Evolutionary conservation across 2,888 invertebrate species (phyloP).

Genomic region (Malthinus flaveolus): DNA sequence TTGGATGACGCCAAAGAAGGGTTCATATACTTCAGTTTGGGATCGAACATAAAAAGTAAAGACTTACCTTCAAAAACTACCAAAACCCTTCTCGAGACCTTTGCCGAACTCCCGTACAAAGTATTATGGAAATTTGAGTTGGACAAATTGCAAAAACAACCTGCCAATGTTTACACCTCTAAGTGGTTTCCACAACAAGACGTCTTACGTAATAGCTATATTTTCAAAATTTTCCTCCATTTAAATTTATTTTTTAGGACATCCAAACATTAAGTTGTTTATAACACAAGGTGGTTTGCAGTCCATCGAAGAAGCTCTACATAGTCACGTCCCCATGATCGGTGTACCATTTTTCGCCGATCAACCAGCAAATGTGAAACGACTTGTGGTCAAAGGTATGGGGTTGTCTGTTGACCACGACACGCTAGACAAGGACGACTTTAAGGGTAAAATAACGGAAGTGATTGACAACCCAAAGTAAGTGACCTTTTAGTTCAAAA

Average conservation of each 20-base stretch:
- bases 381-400: not conserved
- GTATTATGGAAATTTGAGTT: constrained; percentile 56
- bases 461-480: not conserved
- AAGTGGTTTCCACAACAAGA: constrained; percentile 55
- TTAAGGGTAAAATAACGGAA: not conserved
- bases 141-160: constrained; percentile 41
- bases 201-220: constrained; percentile 42
- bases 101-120: constrained; percentile 50
- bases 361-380: not conserved
- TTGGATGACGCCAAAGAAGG: constrained; percentile 28
- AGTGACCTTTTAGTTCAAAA: not conserved
- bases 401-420: not conserved
- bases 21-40: constrained; percentile 24
- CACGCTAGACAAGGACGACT: not conserved
- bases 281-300: constrained; percentile 21
- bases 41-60: constrained; percentile 10
- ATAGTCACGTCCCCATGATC: not conserved
- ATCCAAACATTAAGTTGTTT: not conserved
- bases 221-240: not conserved
- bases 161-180: constrained; percentile 50
- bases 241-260: not conserved
- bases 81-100: constrained; percentile 45
- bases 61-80: constrained; percentile 36
- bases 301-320: not conserved
- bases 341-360: not conserved